Base-by-base conservation (phyloP, 2,797 vertebrate genomes). In the Eidolon dupreanum region DNA sequence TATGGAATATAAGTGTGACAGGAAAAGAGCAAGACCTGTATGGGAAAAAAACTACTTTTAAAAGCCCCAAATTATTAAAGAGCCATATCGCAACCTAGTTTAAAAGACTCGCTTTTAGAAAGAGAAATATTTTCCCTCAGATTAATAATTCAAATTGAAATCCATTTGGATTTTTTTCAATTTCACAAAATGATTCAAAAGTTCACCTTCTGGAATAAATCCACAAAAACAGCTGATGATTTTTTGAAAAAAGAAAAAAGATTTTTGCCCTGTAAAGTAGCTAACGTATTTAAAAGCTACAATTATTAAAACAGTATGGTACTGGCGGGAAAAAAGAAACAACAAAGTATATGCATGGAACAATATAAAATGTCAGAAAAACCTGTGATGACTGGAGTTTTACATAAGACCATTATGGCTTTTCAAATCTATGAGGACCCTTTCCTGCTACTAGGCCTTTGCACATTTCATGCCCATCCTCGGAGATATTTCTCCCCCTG, bases 381-480 rank as follows among this genome's bases (percentile, higher is more conserved):
- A 38, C 46, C 53, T 63, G 41, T 82, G 41, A 19, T 24, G 38
- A 73, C 38, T 41, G 26, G 26, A 65, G 43, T 70, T 61, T 38
- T 41, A n/a, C 38, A 15, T 22, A 31, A 31, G 33, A 38, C 66
- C 24, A 10, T 36, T 38, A 55, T 16, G 6, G 57, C 68, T 51
- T 59, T 63, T 73, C 51, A 51, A 51, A 82, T 36, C 53, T 43
- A 22, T 5, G 41, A 46, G 26, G 46, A 15, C 13, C 10, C 97
- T 99, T 1, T 97, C 31, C 98, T 96, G 70, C 94, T 90, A 4
- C 46, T 15, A 49, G 46, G 46, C 46, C 46, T 49, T 4, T 49
- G 46, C 46, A 49, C 3, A 49, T 1, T 0, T 12, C 46, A 49
- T 15, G 46, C 46, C 46, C 46, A 15, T 49, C 46, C 46, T 49